Base-by-base conservation (phyloP, 2,797 vertebrate species). In the Tenualosa ilisha region DNA sequence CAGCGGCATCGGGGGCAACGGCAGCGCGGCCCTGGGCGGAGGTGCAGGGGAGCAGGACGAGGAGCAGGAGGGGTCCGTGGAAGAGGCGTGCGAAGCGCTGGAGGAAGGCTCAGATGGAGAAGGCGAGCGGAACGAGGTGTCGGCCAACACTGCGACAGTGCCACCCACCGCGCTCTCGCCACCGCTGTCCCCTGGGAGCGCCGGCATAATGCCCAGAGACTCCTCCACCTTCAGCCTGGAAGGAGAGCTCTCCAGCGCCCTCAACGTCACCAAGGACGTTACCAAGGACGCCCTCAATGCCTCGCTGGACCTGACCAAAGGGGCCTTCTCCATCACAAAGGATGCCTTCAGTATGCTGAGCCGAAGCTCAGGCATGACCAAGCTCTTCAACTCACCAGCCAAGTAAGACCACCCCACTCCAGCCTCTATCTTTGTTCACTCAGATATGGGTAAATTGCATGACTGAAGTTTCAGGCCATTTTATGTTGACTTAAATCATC, bases 241-340 rank as follows among this genome's bases (percentile, higher is more conserved):
- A 90, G 97, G 96, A 85, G 98, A 99, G 90, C 91, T 98, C 89
- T 96, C 97, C 4, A 97, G 93, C 68, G 97, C 98, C 0, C 94
- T 99, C 86, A 97, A 91, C 31, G 95, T 96, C 92, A 99, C 98
- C 81, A 99, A 97, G 93, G 98, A 97, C 2, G 97, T 94, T 89
- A 98, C 97, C 0, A 98, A 98, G 94, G 97, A 99, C n/a, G 98
- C 98, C 72, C 87, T 99, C 12, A 97, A 95, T 0, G 96, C 94
- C 86, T 98, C 98, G 0, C 92, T 99, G 96, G 98, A 97, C 91
- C 93, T 99, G 89, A 99, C 98, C 91, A 99, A 99, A 91, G 98
- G 97, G 89, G 98, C 97, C 0, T 95, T 99, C 92, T 97, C 97
- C 37, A 93, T 98, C 61, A 99, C 97, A 8, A 99, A 97, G 92